Evolutionary conservation across 2,888 invertebrate species (phyloP), one percentile per base, ranked within the genome.

Genomic region (Teleiodes luculella): DNA sequence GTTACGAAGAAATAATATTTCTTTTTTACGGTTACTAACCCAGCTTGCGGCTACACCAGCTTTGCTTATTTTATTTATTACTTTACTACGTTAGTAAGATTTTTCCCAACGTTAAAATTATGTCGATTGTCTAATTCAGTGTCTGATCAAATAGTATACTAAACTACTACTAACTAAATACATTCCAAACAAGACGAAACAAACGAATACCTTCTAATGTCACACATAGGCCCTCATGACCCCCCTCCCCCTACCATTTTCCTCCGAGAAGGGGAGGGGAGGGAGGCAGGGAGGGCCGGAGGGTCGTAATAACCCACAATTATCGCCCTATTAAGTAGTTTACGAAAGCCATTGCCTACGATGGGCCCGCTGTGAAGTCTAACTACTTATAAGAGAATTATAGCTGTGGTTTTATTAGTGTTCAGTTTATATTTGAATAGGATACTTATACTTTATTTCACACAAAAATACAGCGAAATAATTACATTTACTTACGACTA

Each of bases 251-350:
- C 43, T n/a, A 18, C 18, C 2, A 11, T 41, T 18, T 18, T 18
- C 10, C 11, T 6, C 24, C 24, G 24, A 4, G n/a, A n/a, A n/a
- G n/a, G 3, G 33, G 33, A n/a, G 10, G 33, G 33, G 10, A 54
- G 59, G 60, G 57, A 60, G 68, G 55, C 56, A 53, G 62, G 62
- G 55, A 57, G 59, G 52, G 56, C 24, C 43, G 4, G 8, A 33
- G 33, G 70, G 58, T 50, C 52, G 71, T 79, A 79, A 85, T 83
- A 72, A 72, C 66, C 56, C 68, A 66, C 83, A 87, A 87, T 87
- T 87, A 86, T 86, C 85, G 73, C 81, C 78, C 83, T 83, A 87
- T 86, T 87, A 86, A 86, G 79, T 81, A 85, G 84, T 86, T 85
- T 72, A 70, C 79, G 75, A 68, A 70, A 70, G 67, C 71, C 63